phyloP scores from a whole-genome alignment of 2,888 invertebrate genomes.

The Hypomecis punctinalis region DNA sequence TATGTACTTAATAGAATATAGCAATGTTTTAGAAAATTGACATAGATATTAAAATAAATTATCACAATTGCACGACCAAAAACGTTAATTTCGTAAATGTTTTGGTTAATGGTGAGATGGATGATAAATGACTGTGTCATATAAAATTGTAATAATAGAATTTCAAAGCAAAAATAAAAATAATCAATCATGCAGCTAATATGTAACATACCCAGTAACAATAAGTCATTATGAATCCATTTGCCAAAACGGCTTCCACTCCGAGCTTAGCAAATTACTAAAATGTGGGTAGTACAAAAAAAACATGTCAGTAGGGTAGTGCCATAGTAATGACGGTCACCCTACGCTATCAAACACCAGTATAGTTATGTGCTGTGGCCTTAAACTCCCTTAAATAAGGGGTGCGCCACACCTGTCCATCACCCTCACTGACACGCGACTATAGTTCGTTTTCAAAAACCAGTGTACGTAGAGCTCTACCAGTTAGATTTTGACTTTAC shows the following conservation, averaged over 20 bases:
- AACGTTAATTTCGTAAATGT: no score
- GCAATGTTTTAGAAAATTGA: no score
- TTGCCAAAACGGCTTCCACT: conserved; percentile 22
- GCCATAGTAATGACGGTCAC: conserved; percentile 53
- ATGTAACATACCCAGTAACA: neutral
- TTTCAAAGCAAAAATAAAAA: conserved; percentile 5
- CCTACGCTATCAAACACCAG: conserved; percentile 57
- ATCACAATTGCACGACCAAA: no score
- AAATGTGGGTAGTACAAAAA: neutral
- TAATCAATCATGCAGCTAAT: conserved; percentile 20
- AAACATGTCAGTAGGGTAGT: conserved; percentile 1
- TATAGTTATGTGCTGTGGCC: conserved; percentile 75
- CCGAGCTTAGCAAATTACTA: conserved; percentile 15
- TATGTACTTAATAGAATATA: no score
- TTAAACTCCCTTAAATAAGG: conserved; percentile 79
- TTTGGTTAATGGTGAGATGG: no score
- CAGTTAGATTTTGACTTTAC: conserved; percentile 10
- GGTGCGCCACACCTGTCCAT: conserved; percentile 80
- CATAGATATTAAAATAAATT: no score
- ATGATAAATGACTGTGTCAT: no score
- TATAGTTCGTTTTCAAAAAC: conserved; percentile 64
- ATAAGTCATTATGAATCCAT: conserved; percentile 32
- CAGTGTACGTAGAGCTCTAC: conserved; percentile 59
- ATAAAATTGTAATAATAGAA: neutral
- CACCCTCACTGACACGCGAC: conserved; percentile 82